These are phyloP conservation scores for Sphecodes monilicornis DNA, from an alignment of 2,888 invertebrate genomes.

Conservation along the genomic window DNA sequence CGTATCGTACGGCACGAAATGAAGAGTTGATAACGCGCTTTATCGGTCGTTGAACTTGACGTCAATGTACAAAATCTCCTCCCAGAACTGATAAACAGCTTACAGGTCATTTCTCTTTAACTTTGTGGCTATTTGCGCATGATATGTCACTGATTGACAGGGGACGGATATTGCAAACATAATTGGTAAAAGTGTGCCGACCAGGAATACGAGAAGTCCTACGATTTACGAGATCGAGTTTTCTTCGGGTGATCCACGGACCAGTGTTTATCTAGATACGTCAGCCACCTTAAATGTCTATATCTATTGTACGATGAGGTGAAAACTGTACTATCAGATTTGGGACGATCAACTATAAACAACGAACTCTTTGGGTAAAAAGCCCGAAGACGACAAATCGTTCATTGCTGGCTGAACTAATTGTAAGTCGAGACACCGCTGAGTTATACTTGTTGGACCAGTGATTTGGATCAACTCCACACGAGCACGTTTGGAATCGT, in stretches of 20 bases:
- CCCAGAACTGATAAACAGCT: conserved; percentile 5
- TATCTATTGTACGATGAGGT: background rate
- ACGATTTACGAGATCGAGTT: background rate
- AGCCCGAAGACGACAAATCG: background rate
- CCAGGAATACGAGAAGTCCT: conserved; percentile 17
- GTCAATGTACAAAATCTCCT: background rate
- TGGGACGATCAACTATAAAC: background rate
- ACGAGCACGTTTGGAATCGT: background rate
- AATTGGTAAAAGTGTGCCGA: conserved; percentile 5
- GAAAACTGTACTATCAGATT: conserved; percentile 10
- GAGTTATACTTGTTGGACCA: background rate
- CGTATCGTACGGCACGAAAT: background rate
- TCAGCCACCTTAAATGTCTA: background rate
- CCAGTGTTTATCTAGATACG: background rate
- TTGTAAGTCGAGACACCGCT: background rate
- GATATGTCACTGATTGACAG: conserved; percentile 51
- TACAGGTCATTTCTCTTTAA: background rate
- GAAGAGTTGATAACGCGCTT: background rate
- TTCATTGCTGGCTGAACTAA: background rate
- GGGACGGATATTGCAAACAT: conserved; percentile 47
- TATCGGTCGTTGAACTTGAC: background rate
- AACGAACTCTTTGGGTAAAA: background rate
- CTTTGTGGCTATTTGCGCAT: background rate
- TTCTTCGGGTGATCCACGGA: background rate
- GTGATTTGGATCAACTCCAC: background rate